A percentile compares a stretch with the other conserved stretches of the same genome.
phyloP scores from a whole-genome alignment of 2,888 invertebrate species.

The Perithous albicinctus region DNA sequence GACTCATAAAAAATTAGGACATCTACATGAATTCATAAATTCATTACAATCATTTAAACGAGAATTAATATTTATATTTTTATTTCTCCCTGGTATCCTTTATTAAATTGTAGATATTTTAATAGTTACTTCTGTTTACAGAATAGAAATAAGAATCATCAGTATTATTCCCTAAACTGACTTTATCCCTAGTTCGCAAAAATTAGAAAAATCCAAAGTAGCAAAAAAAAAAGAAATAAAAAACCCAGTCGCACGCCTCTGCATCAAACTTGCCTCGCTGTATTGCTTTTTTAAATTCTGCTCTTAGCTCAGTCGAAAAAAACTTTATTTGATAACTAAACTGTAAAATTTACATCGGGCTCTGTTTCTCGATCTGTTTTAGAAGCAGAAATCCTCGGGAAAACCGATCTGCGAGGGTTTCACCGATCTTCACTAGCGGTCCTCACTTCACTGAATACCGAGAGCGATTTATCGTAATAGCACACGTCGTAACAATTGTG shows the following conservation, averaged over 20 bases:
- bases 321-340: conserved; percentile 8
- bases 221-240: not conserved
- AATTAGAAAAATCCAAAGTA: not conserved
- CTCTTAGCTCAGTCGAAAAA: not conserved
- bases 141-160: not conserved
- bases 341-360: conserved; percentile 46
- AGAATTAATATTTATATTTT: too few relatives aligned
- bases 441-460: conserved; percentile 66
- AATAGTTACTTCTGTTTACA: too few relatives aligned
- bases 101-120: too few relatives aligned
- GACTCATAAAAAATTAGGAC: too few relatives aligned
- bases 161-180: not conserved
- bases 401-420: conserved; percentile 83
- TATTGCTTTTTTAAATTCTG: conserved; percentile 13
- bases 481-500: conserved; percentile 68
- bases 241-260: not conserved
- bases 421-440: conserved; percentile 82
- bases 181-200: not conserved
- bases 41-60: too few relatives aligned
- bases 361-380: conserved; percentile 76
- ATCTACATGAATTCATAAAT: too few relatives aligned
- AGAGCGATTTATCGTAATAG: conserved; percentile 57
- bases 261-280: not conserved
- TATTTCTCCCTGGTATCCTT: too few relatives aligned
- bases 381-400: conserved; percentile 83